These are phyloP conservation scores for Agrotis puta DNA, from an alignment of 2,888 invertebrate genomes.

Conservation along the genomic window DNA sequence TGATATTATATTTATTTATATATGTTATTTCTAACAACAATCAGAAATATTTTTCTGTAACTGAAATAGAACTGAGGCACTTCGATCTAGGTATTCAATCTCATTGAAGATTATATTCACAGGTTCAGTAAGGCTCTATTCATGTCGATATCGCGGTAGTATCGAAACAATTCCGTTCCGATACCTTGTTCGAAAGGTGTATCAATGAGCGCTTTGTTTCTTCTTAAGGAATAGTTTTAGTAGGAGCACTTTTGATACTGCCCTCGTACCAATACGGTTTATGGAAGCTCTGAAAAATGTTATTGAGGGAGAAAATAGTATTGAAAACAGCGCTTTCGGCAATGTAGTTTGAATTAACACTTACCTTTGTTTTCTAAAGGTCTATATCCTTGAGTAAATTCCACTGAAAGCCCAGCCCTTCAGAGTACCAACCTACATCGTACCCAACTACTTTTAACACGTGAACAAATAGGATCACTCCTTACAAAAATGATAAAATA, in stretches of 20 bases:
- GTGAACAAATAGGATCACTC: conserved; percentile 63
- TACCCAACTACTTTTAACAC: conserved; percentile 52
- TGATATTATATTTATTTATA: conserved; percentile 1
- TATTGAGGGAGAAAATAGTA: neutral
- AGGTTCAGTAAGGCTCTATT: conserved; percentile 24
- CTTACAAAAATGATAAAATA: conserved; percentile 60
- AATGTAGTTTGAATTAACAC: conserved; percentile 36
- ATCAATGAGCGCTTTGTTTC: conserved; percentile 45
- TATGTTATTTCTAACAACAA: neutral
- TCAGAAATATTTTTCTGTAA: neutral
- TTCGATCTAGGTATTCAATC: conserved; percentile 19
- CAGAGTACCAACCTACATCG: conserved; percentile 33
- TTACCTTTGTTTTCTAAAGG: conserved; percentile 53
- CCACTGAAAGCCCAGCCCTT: conserved; percentile 28
- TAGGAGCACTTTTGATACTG: conserved; percentile 13
- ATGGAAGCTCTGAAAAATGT: conserved; percentile 8
- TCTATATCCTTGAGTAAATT: conserved; percentile 46
- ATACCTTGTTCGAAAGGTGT: conserved; percentile 29
- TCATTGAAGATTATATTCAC: conserved; percentile 23
- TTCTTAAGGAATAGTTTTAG: conserved; percentile 34
- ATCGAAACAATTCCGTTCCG: conserved; percentile 8
- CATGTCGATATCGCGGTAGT: conserved; percentile 27
- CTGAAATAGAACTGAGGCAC: conserved; percentile 14
- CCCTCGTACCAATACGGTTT: conserved; percentile 12
- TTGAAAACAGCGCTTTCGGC: neutral